Conservation (phyloP, 2,113 vertebrate species). For the Colinus virginianus region DNA sequence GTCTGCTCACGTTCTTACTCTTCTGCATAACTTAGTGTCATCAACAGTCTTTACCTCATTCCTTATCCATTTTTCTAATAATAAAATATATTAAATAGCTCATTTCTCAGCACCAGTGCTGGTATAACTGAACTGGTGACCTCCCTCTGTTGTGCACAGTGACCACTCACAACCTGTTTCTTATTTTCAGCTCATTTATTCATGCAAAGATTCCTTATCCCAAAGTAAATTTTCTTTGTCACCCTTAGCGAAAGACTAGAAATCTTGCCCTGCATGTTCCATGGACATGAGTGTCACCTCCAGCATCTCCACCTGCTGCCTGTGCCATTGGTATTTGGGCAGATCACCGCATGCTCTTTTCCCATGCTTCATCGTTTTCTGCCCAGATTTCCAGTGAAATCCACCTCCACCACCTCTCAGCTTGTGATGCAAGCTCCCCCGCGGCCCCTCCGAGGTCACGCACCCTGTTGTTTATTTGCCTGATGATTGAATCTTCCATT, state of each 20-base stretch:
- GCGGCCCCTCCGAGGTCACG: background rate
- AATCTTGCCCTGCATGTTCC: background rate
- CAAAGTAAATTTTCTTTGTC: background rate
- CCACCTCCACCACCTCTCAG: slow-evolving; percentile 7
- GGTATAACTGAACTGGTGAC: background rate
- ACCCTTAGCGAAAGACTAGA: background rate
- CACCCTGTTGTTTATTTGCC: slow-evolving; percentile 42
- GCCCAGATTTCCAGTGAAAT: slow-evolving; percentile 30
- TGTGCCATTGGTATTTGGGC: background rate
- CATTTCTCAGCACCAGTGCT: background rate
- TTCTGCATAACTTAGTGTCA: background rate
- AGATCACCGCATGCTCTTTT: background rate
- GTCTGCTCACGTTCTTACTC: background rate
- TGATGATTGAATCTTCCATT: slow-evolving; percentile 38
- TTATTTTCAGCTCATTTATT: background rate
- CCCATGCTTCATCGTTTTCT: slow-evolving; percentile 12
- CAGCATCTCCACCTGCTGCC: background rate
- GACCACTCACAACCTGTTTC: background rate
- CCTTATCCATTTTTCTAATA: background rate
- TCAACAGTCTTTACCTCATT: background rate
- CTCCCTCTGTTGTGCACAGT: background rate
- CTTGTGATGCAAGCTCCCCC: background rate
- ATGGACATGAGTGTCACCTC: background rate
- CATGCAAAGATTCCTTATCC: background rate
- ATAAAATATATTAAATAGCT: background rate